Evolutionary conservation across 2,797 vertebrate species (phyloP), one percentile per base, ranked within the genome.

Genomic region (Amblyopsis hoosieri): DNA sequence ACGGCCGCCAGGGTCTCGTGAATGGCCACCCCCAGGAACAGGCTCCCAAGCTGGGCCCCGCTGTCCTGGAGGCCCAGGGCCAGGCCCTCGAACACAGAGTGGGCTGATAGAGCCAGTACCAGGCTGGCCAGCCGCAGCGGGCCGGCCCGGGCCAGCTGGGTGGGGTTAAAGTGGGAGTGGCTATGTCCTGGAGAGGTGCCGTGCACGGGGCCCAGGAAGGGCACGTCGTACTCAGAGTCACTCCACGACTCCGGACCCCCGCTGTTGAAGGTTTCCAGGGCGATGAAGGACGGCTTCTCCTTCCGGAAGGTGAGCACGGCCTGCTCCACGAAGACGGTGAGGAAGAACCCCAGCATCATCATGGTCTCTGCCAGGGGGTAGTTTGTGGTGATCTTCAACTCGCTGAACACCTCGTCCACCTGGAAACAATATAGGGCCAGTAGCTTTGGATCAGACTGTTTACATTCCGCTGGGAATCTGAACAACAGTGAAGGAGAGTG

Each of bases 361-460:
- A 95, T 91, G 1, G 96, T 98, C 90, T 98, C 97, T 0, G 96
- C 95, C 88, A 97, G 74, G 0, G 96, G 97, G 69, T 96, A 98
- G 61, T 95, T 92, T 0, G 88, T 93, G 79, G 66, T 85, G 60
- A 95, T 64, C 2, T 94, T 90, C 12, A 91, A 81, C 47, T 89
- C 79, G 62, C 70, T 80, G 62, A 96, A 86, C 1, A 98, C 91
- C 0, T 89, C 85, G 0, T 64, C 62, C 17, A 96, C 93, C 97
- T 98, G 87, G 2, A 60, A 47, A 2, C 12, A n/a, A 57, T 10
- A 42, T 4, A 23, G 17, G 9, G 4, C 6, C 19, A 23, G 6
- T 14, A 3, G 3, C 13, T 37, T 37, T 37, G 33, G 5, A 37
- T 37, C 33, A 37, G 5, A 6, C 8, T 37, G 8, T 37, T 37